These are phyloP conservation scores for Ciconia boyciana DNA, from an alignment of 2,113 vertebrate species.

Conservation along the genomic window DNA sequence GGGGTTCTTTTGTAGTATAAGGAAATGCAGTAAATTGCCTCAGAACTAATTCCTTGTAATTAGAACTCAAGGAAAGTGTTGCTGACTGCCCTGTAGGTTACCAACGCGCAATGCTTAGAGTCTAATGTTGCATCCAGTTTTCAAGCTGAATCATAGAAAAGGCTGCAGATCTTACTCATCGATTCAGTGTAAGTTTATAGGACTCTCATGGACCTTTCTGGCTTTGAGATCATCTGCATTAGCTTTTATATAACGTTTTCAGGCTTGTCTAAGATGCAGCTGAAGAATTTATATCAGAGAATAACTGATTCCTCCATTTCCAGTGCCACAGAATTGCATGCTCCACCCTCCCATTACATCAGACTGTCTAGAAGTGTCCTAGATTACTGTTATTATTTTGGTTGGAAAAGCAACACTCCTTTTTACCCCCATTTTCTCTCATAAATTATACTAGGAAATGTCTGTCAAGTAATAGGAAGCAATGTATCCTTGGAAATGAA, in stretches of 20 bases:
- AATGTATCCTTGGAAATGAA: conserved; percentile 9
- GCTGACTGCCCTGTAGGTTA: neutral
- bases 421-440: neutral
- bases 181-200: neutral
- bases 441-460: conserved; percentile 18
- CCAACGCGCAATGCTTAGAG: neutral
- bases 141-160: neutral
- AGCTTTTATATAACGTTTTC: neutral
- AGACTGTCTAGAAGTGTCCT: neutral
- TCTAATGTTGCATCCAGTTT: neutral
- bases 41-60: neutral
- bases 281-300: neutral
- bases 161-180: neutral
- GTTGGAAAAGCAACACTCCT: neutral
- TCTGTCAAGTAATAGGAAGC: conserved; percentile 27
- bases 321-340: neutral
- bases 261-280: neutral
- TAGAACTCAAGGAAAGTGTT: neutral
- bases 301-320: neutral
- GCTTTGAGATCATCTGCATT: neutral
- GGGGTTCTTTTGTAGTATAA: neutral
- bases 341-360: neutral
- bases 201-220: neutral
- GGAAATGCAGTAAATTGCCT: neutral
- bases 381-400: conserved; percentile 28